Base-by-base conservation (phyloP, 2,113 vertebrate species). In the Epinephelus fuscoguttatus region DNA sequence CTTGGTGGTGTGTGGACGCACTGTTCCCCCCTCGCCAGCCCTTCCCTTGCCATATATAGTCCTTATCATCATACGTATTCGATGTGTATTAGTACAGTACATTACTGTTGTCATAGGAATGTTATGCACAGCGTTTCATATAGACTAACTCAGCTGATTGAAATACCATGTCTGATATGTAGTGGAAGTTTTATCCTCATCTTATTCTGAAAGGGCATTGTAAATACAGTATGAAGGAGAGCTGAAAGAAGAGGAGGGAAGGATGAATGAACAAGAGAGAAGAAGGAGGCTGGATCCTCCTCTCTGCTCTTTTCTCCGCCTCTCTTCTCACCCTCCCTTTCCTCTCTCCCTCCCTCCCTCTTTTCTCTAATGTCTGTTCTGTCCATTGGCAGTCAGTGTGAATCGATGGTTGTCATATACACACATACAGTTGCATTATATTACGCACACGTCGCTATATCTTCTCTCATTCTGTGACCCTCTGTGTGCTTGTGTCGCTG, bases 61-160 rank as follows among this genome's bases (percentile, higher is more conserved):
- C 93, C 86, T 87, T 73, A 75, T 89, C 89, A 96, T 93, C 94
- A 78, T 95, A 86, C 90, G 92, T 96, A 93, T 94, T 94, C 94
- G 96, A 93, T 95, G 95, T 97, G 96, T 96, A 93, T 96, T 96
- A 96, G 96, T 98, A 98, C 98, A 98, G 97, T 98, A 98, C 97
- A 98, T 98, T 99, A 99, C 97, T 99, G 97, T 98, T 93, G 94
- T 96, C 96, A 96, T 96, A 95, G 96, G 95, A 96, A 96, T 94
- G 96, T 96, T 95, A 95, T 94, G 86, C 92, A 91, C 89, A 89
- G 87, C 90, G 72, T 91, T 93, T 94, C 94, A 93, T 95, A 95
- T 96, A 95, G 93, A 95, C 81, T 95, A 93, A 92, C 86, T 83
- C 85, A 68, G 77, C 83, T 91, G 86, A 92, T 82, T 90, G 93